These are phyloP conservation scores for Sandelia bainsii DNA, from an alignment of 2,797 vertebrate species.

Conservation along the genomic window DNA sequence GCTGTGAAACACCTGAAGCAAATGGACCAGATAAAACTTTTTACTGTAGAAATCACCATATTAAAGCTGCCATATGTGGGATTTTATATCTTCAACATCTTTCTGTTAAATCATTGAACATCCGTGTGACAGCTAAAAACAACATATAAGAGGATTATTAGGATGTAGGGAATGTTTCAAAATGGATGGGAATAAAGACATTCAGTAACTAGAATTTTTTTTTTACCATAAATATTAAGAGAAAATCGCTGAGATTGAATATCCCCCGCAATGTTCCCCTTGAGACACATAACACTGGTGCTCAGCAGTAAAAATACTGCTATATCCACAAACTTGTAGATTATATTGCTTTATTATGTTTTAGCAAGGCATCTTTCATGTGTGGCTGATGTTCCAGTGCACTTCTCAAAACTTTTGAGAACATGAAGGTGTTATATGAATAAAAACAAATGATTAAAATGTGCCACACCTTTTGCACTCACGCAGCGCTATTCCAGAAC, in stretches of 20 bases:
- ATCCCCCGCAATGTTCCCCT: neutral
- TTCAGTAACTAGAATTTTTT: neutral
- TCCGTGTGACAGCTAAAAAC: constrained; percentile 38
- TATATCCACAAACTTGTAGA: neutral
- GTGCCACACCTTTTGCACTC: too few species aligned
- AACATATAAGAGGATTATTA: constrained; percentile 46
- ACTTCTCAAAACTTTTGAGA: neutral
- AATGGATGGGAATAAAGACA: constrained; percentile 18
- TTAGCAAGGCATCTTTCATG: neutral
- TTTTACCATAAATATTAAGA: constrained; percentile 8
- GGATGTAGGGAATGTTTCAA: constrained; percentile 4
- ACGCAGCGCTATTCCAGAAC: too few species aligned
- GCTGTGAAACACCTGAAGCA: constrained; percentile 67
- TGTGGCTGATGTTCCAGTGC: neutral
- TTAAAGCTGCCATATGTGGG: constrained; percentile 57
- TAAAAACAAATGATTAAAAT: too few species aligned
- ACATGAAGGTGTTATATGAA: too few species aligned
- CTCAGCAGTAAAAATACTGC: constrained; percentile 5
- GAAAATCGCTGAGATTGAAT: neutral
- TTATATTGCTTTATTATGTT: constrained; percentile 2
- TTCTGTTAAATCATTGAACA: constrained; percentile 51
- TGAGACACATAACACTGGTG: constrained; percentile 1
- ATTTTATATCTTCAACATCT: constrained; percentile 28
- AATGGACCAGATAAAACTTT: constrained; percentile 61
- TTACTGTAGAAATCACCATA: constrained; percentile 64